These are phyloP conservation scores for Arvicola amphibius DNA, from an alignment of 2,797 vertebrate genomes.

Conservation along the genomic window DNA sequence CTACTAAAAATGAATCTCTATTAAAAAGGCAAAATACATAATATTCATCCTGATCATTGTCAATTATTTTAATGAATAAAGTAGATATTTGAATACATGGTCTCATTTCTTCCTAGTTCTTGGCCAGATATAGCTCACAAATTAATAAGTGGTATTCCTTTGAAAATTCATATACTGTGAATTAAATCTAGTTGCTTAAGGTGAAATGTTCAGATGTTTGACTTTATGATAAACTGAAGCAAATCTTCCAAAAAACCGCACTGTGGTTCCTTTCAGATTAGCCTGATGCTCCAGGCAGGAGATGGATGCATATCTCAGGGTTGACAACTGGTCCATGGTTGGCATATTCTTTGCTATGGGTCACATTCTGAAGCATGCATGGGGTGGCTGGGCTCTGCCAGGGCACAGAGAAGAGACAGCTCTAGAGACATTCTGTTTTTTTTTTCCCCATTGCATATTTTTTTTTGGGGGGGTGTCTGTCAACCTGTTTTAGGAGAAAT, in stretches of 20 bases:
- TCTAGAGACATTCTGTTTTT: rapidly evolving
- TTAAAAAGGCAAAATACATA: neutral
- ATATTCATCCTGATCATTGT: neutral
- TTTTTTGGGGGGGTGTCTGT: too few species aligned
- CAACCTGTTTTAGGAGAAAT: neutral
- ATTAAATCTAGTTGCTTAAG: neutral
- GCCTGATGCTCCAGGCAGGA: rapidly evolving
- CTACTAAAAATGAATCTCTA: neutral
- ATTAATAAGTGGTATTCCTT: neutral
- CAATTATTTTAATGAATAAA: neutral
- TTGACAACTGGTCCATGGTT: rapidly evolving
- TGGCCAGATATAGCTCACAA: neutral
- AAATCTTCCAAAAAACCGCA: rapidly evolving
- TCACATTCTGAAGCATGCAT: neutral
- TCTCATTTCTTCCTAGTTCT: neutral
- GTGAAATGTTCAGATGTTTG: neutral
- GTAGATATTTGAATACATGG: neutral
- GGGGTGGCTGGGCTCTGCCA: rapidly evolving
- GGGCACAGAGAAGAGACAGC: neutral
- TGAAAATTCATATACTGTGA: neutral
- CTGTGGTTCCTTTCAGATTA: rapidly evolving
- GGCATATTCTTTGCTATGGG: neutral
- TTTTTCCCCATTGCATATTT: rapidly evolving
- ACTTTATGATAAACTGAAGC: neutral
- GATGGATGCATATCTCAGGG: rapidly evolving